phyloP scores from a whole-genome alignment of 2,888 invertebrate genomes.

The Parnassius smintheus region DNA sequence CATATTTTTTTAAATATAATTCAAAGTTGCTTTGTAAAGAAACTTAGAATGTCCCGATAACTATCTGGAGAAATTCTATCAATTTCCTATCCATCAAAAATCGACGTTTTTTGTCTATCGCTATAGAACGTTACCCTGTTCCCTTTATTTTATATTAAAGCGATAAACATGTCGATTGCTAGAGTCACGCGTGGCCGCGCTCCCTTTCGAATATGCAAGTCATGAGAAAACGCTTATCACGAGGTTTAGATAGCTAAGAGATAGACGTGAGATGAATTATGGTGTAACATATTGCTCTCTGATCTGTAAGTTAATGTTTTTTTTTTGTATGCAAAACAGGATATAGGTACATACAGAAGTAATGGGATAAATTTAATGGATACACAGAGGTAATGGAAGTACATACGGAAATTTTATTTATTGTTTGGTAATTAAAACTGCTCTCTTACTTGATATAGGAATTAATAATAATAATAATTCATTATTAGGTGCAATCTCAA shows the following conservation, averaged over 20 bases:
- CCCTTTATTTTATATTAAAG: conserved; percentile 81
- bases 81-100: conserved; percentile 66
- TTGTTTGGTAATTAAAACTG: too few relatives aligned
- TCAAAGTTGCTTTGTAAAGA: too few relatives aligned
- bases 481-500: too few relatives aligned
- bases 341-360: too few relatives aligned
- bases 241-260: conserved; percentile 60
- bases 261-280: conserved; percentile 72
- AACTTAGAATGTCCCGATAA: not conserved
- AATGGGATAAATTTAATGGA: too few relatives aligned
- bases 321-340: conserved; percentile 29
- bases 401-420: too few relatives aligned
- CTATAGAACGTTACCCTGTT: conserved; percentile 57
- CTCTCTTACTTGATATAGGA: too few relatives aligned
- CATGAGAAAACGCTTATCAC: conserved; percentile 79
- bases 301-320: conserved; percentile 47
- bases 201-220: conserved; percentile 76
- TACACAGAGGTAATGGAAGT: too few relatives aligned
- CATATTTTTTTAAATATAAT: too few relatives aligned
- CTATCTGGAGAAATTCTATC: conserved; percentile 39
- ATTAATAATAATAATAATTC: too few relatives aligned
- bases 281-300: conserved; percentile 66
- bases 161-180: conserved; percentile 80
- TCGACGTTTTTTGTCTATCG: conserved; percentile 71
- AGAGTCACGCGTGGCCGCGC: conserved; percentile 72